Evolutionary conservation across 1,140 invertebrate species (phyloP), one percentile per base, ranked within the genome.

Genomic region (Propsilocerus akamusi): DNA sequence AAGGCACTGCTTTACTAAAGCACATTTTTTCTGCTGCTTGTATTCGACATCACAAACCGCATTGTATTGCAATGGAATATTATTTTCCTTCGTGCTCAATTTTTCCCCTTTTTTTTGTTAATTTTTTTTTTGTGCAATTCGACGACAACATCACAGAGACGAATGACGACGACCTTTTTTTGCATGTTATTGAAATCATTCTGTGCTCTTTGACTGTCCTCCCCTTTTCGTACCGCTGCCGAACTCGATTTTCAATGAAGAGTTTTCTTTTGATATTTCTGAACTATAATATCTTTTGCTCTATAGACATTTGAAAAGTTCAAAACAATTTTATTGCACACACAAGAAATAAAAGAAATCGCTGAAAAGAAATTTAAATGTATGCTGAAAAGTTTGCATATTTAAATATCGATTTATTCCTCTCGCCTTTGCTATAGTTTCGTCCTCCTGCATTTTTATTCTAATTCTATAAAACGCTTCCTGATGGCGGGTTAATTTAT

Each of bases 231-330:
- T n/a, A n/a, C n/a, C n/a, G n/a, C n/a, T n/a, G n/a, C n/a, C n/a
- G 34, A 41, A 41, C 34, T 17, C 14, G 22, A 8, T 41, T 17
- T 10, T 41, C 34, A 41, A 17, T 41, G 34, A 41, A 41, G n/a
- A 41, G 22, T 41, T 41, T 41, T 41, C 34, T 41, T 41, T 41
- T 41, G 34, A 41, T 41, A 41, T 41, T 41, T 41, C 28, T 12
- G n/a, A n/a, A n/a, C n/a, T n/a, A n/a, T 17, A 20, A 41, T 41
- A 17, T 17, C 14, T 20, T 20, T 17, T 41, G 34, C 34, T 17
- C 22, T 20, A 17, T 20, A 41, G 34, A 41, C 34, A 41, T 17
- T 17, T 41, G 22, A 41, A 41, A 41, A 41, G n/a, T 41, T 41
- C 34, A 41, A 30, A 30, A 30, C 28, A 30, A 30, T 30, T 30